Base-by-base conservation (phyloP, 2,888 invertebrate species). In the Volucella zonaria region DNA sequence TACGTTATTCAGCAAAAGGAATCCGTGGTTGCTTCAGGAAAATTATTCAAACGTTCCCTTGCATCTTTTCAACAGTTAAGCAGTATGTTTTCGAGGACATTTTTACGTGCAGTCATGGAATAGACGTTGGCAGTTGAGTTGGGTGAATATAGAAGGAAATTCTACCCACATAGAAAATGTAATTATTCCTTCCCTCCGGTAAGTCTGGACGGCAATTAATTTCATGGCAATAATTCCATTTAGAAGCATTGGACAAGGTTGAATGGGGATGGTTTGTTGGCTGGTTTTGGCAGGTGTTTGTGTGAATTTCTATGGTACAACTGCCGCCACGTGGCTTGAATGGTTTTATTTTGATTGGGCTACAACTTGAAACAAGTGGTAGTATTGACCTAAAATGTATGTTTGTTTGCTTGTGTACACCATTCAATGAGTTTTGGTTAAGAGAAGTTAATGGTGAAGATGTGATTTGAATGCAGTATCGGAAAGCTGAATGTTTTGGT, bases 171-270 rank as follows among this genome's bases (percentile, higher is more conserved):
- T n/a, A 68, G 52, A 64, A 74, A 79, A 79, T 82, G 82, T 82
- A 83, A 83, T 83, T 79, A 83, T 79, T 83, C 74, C 68, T 56
- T 58, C 64, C 52, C 76, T 64, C 58, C 58, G 43, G 62, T 70
- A 70, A 82, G 78, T 78, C 82, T 78, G 68, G 79, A 18, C 68
- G 45, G 79, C 79, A 82, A 79, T 79, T 82, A 82, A 78, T 79
- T 68, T 70, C 64, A 64, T 74, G 59, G 74, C 68, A 75, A 83
- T 83, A 79, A 74, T 74, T 82, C 75, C 79, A 79, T 82, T 82
- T 78, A 70, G 79, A 79, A 43, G 74, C 68, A 62, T 79, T 74
- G 79, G 82, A 74, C 79, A 83, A 74, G 74, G 68, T 82, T 52
- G 74, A 78, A 67, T 74, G 74, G 82, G 58, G 70, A n/a, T 47